phyloP scores from a whole-genome alignment of 92 coral and sea anemone species.

The Blastomussa wellsi region DNA sequence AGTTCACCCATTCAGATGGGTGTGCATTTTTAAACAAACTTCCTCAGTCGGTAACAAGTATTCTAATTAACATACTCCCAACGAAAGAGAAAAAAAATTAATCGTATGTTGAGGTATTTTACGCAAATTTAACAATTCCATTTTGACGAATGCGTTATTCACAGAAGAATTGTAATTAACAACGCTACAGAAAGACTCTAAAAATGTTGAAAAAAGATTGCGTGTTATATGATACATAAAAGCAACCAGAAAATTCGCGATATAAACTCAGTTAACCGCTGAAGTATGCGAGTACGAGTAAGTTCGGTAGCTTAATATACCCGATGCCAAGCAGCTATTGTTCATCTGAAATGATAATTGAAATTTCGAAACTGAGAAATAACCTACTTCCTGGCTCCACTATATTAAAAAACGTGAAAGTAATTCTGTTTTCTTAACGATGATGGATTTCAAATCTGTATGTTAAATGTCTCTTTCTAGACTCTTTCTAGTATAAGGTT shows the following conservation, averaged over 20 bases:
- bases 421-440: not conserved
- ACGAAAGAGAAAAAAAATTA: not conserved
- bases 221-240: not conserved
- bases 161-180: not conserved
- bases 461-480: not conserved
- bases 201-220: not conserved
- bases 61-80: not conserved
- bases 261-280: not conserved
- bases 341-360: not conserved
- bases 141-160: not conserved
- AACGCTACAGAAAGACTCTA: not conserved
- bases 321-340: not conserved
- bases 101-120: not conserved
- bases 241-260: not conserved
- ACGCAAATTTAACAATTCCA: not conserved
- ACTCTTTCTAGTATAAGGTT: not conserved
- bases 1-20: not conserved
- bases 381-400: not conserved
- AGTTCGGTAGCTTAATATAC: not conserved
- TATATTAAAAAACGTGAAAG: no score
- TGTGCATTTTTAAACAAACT: not conserved
- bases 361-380: not conserved
- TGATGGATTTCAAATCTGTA: not conserved
- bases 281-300: no score
- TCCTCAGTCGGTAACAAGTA: not conserved